Evolutionary conservation across 2,113 vertebrate species (phyloP).

Genomic region (Thryonomys swinderianus): DNA sequence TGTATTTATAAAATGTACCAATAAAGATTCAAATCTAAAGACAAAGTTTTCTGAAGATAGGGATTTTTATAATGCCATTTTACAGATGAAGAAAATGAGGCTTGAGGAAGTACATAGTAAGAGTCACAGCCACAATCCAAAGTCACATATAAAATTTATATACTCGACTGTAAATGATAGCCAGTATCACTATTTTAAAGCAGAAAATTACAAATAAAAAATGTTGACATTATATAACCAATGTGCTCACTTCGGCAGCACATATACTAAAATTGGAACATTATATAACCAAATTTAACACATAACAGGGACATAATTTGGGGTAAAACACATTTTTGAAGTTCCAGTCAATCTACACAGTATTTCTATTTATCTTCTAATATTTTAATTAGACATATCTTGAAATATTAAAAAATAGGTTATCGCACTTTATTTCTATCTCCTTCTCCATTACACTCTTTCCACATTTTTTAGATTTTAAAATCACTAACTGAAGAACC

Average conservation of each 20-base stretch:
- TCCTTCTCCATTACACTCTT: neutral
- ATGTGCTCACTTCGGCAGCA: too few species aligned
- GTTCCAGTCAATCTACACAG: neutral
- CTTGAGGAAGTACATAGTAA: neutral
- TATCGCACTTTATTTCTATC: neutral
- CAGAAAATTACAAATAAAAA: neutral
- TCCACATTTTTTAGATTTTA: neutral
- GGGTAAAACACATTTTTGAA: neutral
- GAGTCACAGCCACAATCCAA: neutral
- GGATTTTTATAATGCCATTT: neutral
- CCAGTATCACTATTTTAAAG: neutral
- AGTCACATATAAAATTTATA: neutral
- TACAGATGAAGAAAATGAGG: neutral
- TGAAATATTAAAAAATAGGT: constrained; percentile 21
- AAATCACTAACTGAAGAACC: neutral
- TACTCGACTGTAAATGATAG: neutral
- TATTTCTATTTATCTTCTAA: neutral
- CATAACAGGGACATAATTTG: neutral
- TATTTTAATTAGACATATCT: neutral
- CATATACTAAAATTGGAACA: too few species aligned
- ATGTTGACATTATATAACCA: too few species aligned
- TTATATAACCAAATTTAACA: neutral
- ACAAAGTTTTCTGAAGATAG: too few species aligned
- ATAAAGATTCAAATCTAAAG: too few species aligned
- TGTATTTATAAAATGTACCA: too few species aligned